Evolutionary conservation across 2,113 vertebrate species (phyloP).

Genomic region (Equus quagga): DNA sequence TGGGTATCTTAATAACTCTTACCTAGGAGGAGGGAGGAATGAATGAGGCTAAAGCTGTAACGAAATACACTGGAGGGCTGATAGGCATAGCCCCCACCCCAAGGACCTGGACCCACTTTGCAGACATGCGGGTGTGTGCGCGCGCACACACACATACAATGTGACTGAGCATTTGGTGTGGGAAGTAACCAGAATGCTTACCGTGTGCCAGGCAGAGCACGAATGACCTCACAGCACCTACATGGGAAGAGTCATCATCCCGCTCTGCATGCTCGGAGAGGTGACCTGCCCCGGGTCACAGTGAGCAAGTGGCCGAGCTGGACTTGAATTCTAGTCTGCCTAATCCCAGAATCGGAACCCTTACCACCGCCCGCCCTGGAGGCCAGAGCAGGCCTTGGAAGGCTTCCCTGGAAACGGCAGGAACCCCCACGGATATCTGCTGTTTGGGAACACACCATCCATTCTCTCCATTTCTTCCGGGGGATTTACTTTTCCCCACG

Average conservation of each 20-base stretch:
- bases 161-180: background rate
- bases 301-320: background rate
- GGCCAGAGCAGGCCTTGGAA: background rate
- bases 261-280: background rate
- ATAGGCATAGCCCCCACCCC: background rate
- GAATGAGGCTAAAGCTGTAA: background rate
- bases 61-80: background rate
- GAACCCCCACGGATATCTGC: background rate
- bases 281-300: background rate
- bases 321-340: background rate
- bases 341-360: background rate
- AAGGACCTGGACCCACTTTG: background rate
- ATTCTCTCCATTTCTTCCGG: background rate
- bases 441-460: background rate
- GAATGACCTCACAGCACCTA: background rate
- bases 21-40: background rate
- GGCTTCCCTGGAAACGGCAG: background rate
- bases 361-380: background rate
- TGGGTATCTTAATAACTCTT: background rate
- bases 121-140: fast-evolving
- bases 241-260: background rate
- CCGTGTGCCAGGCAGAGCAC: background rate
- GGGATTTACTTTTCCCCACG: background rate
- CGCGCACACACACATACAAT: fast-evolving
- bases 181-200: background rate